Percentiles rank a stretch among this genome's conserved stretches.
Evolutionary conservation across 1,140 invertebrate genomes (phyloP).

Genomic region (Aphaenogaster floridana): DNA sequence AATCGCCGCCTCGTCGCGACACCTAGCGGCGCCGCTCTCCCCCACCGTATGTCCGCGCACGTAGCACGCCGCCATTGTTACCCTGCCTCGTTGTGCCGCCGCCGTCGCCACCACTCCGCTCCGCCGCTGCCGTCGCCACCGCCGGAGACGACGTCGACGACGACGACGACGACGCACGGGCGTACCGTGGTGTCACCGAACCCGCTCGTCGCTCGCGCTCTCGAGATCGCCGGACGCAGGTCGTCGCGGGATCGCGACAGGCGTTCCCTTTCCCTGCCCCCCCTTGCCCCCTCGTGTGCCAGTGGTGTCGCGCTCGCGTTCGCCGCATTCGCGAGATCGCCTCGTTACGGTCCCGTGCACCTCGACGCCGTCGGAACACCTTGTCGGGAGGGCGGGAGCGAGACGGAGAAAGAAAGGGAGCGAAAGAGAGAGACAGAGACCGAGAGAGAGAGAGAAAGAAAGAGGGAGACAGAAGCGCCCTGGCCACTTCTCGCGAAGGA

Average conservation of each 20-base stretch:
- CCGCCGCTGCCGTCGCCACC: conserved; percentile 1
- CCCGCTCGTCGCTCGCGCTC: conserved; percentile 15
- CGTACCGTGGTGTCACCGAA: conserved; percentile 32
- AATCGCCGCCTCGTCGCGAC: background rate
- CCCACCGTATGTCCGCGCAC: background rate
- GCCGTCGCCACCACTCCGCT: background rate
- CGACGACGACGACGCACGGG: conserved; percentile 34
- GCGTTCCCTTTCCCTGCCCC: background rate
- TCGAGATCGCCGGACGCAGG: background rate
- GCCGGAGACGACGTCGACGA: conserved; percentile 29
- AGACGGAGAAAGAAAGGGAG: background rate
- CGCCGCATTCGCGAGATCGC: conserved; percentile 11
- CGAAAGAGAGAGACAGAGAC: background rate
- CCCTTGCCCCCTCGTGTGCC: background rate
- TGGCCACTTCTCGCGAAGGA: conserved; percentile 45
- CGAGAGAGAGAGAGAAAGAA: background rate
- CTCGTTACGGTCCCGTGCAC: conserved; percentile 34
- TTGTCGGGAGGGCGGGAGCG: conserved; percentile 31
- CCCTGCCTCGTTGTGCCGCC: conserved; percentile 22
- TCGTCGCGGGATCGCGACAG: conserved; percentile 19
- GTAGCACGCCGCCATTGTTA: conserved; percentile 49
- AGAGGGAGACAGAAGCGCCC: conserved; percentile 26
- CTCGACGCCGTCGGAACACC: conserved; percentile 36
- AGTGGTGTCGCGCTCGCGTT: background rate
- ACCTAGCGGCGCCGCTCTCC: background rate